Evolutionary conservation across 2,797 vertebrate genomes (phyloP).

Genomic region (Mastacembelus armatus): DNA sequence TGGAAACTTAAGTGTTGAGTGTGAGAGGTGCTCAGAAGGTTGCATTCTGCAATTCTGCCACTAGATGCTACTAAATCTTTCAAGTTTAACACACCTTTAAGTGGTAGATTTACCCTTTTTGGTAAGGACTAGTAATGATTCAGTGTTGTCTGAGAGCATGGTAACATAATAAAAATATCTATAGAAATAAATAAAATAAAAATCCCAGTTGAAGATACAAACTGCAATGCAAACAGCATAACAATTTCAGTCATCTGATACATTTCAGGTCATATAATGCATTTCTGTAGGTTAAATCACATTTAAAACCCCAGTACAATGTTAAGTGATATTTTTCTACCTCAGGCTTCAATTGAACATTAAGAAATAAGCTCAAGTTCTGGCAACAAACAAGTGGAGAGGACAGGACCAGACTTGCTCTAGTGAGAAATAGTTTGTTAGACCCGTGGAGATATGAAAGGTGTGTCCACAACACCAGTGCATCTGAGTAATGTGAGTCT

Average conservation of each 20-base stretch:
- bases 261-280: slow-evolving; percentile 1
- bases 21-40: too few species aligned
- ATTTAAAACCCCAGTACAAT: background rate
- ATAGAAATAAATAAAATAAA: background rate
- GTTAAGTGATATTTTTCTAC: background rate
- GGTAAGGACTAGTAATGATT: background rate
- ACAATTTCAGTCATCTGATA: too few species aligned
- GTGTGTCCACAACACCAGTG: slow-evolving; percentile 4
- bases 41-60: too few species aligned
- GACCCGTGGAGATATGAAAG: background rate
- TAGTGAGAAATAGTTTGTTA: background rate
- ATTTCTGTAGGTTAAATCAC: background rate
- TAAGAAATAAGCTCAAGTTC: background rate
- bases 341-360: background rate
- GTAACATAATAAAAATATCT: background rate
- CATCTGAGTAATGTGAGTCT: background rate
- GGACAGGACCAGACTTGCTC: slow-evolving; percentile 48
- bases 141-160: background rate
- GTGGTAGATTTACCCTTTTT: background rate
- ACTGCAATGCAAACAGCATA: background rate
- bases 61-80: too few species aligned
- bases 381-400: slow-evolving; percentile 6
- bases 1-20: too few species aligned
- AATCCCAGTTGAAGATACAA: background rate
- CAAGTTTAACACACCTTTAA: too few species aligned